Base-by-base conservation (phyloP, 2,113 vertebrate species). In the Scartelaos histophorus region DNA sequence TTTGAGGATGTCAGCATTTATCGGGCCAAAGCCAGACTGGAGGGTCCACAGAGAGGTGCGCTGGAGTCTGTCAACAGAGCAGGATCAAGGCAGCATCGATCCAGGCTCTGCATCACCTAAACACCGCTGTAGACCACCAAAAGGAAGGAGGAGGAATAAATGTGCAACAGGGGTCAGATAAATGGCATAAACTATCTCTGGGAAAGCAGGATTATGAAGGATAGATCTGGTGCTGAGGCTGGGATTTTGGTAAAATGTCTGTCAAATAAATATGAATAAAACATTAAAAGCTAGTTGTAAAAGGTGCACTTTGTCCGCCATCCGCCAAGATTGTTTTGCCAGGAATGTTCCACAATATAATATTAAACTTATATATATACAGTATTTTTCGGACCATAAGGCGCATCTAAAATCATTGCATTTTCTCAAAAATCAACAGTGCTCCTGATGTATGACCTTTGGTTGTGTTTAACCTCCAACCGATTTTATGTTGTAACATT, bases 1-100 rank as follows among this genome's bases (percentile, higher is more conserved):
- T 91, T 92, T 90, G 85, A 78, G 56, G 61, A 70, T 75, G 86
- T 92, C 90, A 91, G 93, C 91, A 62, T 89, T 91, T 92, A 87
- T 89, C 84, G 82, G 82, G 73, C 80, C 78, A 75, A 69, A 86
- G 78, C 82, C 75, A 83, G 86, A 85, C 86, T 71, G 61, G 53
- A 73, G 78, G 74, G 79, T 82, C 89, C 87, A 58, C 53, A 72
- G 84, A 79, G 82, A 73, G 81, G 80, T 85, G 74, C 78, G 81
- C 81, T 56, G 78, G 66, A 83, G 80, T 85, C 81, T 84, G 85
- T 91, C 90, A 90, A 87, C 90, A 85, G 75, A 71, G 75, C 51
- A 47, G 77, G 78, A 82, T 88, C 87, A 85, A 58, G 81, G 76
- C 66, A 49, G 66, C 82, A 91, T 89, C 83, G 90, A 93, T 90